Percentiles rank a stretch among this genome's conserved stretches.
phyloP scores from a whole-genome alignment of 2,888 invertebrate genomes.

The Caenorhabditis uteleia region DNA sequence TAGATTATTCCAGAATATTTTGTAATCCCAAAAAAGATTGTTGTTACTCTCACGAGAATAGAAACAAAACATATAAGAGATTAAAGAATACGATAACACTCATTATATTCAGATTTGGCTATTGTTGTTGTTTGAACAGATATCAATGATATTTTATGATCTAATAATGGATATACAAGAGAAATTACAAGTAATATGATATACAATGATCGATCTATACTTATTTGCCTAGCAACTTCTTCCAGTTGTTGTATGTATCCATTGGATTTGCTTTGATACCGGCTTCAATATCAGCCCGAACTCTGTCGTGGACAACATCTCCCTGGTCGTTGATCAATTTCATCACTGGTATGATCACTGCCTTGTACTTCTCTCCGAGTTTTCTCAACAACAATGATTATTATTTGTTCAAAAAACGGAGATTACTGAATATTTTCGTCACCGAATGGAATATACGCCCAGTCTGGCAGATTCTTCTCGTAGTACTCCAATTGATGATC shows the following conservation, averaged over 20 bases:
- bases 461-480: slow-evolving; percentile 57
- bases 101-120: background rate
- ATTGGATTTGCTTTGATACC: slow-evolving; percentile 37
- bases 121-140: background rate
- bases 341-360: slow-evolving; percentile 55
- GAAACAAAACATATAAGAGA: background rate
- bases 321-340: slow-evolving; percentile 54
- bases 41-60: slow-evolving; percentile 1
- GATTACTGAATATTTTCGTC: slow-evolving; percentile 52
- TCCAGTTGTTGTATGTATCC: slow-evolving; percentile 29
- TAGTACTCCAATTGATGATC: slow-evolving; percentile 63
- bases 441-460: slow-evolving; percentile 63
- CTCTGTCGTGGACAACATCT: slow-evolving; percentile 54
- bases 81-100: background rate
- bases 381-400: slow-evolving; percentile 40
- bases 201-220: background rate
- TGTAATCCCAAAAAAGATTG: background rate
- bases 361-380: slow-evolving; percentile 55
- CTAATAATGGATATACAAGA: background rate
- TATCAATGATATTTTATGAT: background rate
- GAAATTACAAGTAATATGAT: background rate
- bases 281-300: slow-evolving; percentile 54
- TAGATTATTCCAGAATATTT: background rate
- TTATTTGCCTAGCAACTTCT: slow-evolving; percentile 17
- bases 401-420: background rate